Evolutionary conservation across 1,140 invertebrate species (phyloP), one percentile per base, ranked within the genome.

Genomic region (Antheraea pernyi): DNA sequence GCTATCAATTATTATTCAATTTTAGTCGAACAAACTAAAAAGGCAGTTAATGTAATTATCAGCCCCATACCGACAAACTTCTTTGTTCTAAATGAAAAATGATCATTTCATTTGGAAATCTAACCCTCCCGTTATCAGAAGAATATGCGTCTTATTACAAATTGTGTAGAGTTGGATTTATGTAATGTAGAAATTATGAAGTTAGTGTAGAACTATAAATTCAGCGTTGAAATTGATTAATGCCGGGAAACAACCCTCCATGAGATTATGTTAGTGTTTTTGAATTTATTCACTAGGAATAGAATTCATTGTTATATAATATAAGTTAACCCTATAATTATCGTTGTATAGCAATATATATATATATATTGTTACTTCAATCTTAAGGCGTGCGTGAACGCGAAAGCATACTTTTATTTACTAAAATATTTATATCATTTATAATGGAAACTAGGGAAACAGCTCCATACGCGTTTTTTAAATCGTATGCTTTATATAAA

Each of bases 31-130:
- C 6, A 16, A 53, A 53, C 16, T 60, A 60, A 60, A 18, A 60
- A 22, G 19, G 30, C 13, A 36, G 19, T 53, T 53, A 53, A 53
- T n/a, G 46, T 53, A 16, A 53, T 53, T 13, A 53, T n/a, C 46
- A 53, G 46, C 11, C 46, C 16, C 13, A 53, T 11, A 6, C 46
- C 2, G 46, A 19, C 60, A 61, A 9, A 61, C 19, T 36, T 22
- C 68, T 69, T 69, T 69, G 68, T 63, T 63, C 61, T 59, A 65
- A 69, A 59, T 69, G 68, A 69, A 69, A 69, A 69, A 69, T 65
- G 61, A 69, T 69, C 16, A 13, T 69, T 69, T 53, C 63, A 64
- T 69, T 69, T 46, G 60, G 39, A 36, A 61, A 61, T 61, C 36
- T 39, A 36, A 13, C 36, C 48, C 68, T 65, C 59, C 65, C 46